phyloP scores from a whole-genome alignment of 2,888 invertebrate species.

The Leptopilina syphax region DNA sequence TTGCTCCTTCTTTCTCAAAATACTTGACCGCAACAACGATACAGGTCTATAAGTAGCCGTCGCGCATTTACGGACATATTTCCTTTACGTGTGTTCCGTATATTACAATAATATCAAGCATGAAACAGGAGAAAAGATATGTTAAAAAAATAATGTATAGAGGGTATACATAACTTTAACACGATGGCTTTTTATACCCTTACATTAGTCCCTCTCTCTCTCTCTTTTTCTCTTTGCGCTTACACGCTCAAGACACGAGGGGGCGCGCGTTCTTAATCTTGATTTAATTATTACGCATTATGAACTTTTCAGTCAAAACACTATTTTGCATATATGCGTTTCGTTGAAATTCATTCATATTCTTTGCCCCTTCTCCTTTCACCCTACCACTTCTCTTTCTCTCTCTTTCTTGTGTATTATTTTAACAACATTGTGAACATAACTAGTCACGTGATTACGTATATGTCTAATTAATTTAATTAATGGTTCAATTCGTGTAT shows the following conservation, averaged over 20 bases:
- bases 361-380: background rate
- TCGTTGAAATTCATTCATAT: conserved; percentile 35
- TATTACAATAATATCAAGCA: background rate
- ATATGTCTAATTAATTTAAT: conserved; percentile 25
- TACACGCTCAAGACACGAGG: conserved; percentile 57
- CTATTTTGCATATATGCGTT: conserved; percentile 43
- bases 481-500: conserved; percentile 6
- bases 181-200: conserved; percentile 59
- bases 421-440: conserved; percentile 7
- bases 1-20: conserved; percentile 27
- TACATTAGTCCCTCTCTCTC: conserved; percentile 56
- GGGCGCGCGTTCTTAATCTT: conserved; percentile 62
- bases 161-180: conserved; percentile 39
- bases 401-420: too few relatives aligned
- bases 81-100: conserved; percentile 30
- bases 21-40: conserved; percentile 40
- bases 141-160: background rate
- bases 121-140: conserved; percentile 3
- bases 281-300: conserved; percentile 73
- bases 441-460: conserved; percentile 25
- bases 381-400: background rate
- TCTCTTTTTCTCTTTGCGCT: conserved; percentile 44
- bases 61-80: conserved; percentile 17
- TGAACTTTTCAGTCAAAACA: conserved; percentile 53
- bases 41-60: conserved; percentile 16